Evolutionary conservation across 2,113 vertebrate genomes (phyloP), one percentile per base, ranked within the genome.

Genomic region (Notothenia coriiceps): DNA sequence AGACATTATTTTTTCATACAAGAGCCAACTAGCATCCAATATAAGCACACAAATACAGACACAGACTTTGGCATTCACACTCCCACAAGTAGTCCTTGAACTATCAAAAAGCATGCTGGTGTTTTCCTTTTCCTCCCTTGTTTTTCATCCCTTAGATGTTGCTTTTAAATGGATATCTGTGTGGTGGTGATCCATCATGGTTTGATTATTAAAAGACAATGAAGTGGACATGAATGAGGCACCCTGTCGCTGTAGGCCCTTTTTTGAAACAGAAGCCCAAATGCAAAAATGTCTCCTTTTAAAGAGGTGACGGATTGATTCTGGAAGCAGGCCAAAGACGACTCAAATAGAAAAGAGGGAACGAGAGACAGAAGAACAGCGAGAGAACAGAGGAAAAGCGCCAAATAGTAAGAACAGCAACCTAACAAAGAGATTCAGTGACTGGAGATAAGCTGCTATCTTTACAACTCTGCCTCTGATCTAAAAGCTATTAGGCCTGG

Each of bases 191-290:
- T 94, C 92, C 79, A 94, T 94, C 93, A 92, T 91, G 90, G 86
- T 91, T 90, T 83, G 85, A 92, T 89, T 88, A 89, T 92, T 84
- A 84, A 83, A 88, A 90, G 89, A 94, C 91, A 93, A 91, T 86
- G 84, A 80, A 79, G 74, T 86, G 86, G 89, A 89, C 89, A 84
- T 92, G 93, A 94, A 93, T 92, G 78, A 90, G 90, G 85, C 86
- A 72, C 92, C 93, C 89, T 74, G 85, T 81, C 46, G 87, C 84
- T 83, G 86, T 63, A 50, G 78, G 84, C 80, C 83, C 84, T 91
- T 82, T 78, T 67, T 70, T 64, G 83, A 87, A 91, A 87, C 83
- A 82, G 78, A 85, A 72, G 78, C 83, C 74, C 60, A 77, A 90
- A 90, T 71, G 65, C 79, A 74, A 77, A 70, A 89, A 80, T 68